These are phyloP conservation scores for Chloropsis hardwickii DNA, from an alignment of 2,113 vertebrate species.

Conservation along the genomic window DNA sequence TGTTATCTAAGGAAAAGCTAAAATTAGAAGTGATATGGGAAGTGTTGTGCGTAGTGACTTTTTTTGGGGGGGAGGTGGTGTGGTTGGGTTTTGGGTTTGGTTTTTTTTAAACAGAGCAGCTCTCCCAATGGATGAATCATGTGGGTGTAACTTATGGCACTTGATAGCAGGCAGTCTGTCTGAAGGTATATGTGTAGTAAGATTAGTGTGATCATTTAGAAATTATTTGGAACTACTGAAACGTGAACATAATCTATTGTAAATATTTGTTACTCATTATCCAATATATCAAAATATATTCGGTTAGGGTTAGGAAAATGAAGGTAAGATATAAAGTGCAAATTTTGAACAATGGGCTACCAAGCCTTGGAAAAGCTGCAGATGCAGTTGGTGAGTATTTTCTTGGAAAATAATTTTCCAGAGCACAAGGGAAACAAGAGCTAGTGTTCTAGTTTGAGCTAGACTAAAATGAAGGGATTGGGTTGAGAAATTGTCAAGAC, in stretches of 20 bases:
- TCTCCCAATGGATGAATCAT: conserved; percentile 38
- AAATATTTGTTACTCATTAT: conserved; percentile 44
- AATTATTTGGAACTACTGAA: conserved; percentile 16
- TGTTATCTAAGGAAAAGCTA: conserved; percentile 34
- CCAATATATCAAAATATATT: conserved; percentile 22
- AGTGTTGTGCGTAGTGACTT: background rate
- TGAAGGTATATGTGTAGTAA: conserved; percentile 10
- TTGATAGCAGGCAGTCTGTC: conserved; percentile 33
- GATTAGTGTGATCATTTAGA: conserved; percentile 23
- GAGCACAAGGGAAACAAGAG: background rate
- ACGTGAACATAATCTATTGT: background rate
- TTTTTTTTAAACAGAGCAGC: background rate
- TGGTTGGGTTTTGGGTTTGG: background rate
- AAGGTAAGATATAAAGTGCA: background rate
- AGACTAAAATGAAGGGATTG: background rate
- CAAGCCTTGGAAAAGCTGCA: background rate
- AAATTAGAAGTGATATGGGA: background rate
- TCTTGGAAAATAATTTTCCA: background rate
- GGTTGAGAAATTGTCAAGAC: background rate
- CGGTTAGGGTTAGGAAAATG: background rate
- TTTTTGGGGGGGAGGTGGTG: background rate
- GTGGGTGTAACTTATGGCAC: background rate
- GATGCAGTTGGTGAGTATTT: background rate
- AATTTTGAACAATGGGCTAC: background rate
- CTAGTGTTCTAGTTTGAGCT: background rate